Evolutionary conservation across 2,113 vertebrate genomes (phyloP), one percentile per base, ranked within the genome.

Genomic region (Malurus elegans): DNA sequence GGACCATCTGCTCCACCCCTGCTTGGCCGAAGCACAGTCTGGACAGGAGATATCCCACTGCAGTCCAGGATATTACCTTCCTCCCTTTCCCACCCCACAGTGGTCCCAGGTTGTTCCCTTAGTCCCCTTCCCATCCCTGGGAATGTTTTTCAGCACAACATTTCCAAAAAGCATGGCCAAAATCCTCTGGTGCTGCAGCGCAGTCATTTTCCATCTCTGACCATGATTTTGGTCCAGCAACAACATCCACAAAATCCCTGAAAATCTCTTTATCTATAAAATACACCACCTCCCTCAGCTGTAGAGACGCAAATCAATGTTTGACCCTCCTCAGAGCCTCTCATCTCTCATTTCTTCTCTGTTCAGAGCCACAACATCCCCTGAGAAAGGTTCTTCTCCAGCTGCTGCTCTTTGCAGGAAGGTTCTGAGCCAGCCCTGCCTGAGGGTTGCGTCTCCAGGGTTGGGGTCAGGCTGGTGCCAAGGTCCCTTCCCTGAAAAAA

Each of bases 211-310:
- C 36, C 42, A 17, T 21, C 54, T 48, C 48, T n/a, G 8, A 12
- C 42, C 53, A 38, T 23, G 28, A 3, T 36, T 89, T 86, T 26
- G 32, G 28, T 21, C 38, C 6, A 6, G 36, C 80, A 80, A 48
- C 74, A n/a, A 8, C 5, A 5, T 50, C 29, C 4, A 0, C 26
- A 9, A 45, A 66, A 65, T 40, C 80, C 34, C 79, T 42, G 40
- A 24, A 53, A 85, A 91, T 32, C n/a, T 87, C 29, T 65, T 64
- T 31, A 44, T 62, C 54, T 67, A 66, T 73, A 89, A 83, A 75
- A 32, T 48, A 25, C 71, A 54, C 23, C 86, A 80, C n/a, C 15
- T 86, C 57, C 76, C 48, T 84, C 12, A 4, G 1, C 0, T 13
- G 21, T 1, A 58, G 25, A 80, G 73, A 53, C 29, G 28, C 34